Evolutionary conservation across 2,113 vertebrate species (phyloP).

Genomic region (Malurus alboscapulatus): DNA sequence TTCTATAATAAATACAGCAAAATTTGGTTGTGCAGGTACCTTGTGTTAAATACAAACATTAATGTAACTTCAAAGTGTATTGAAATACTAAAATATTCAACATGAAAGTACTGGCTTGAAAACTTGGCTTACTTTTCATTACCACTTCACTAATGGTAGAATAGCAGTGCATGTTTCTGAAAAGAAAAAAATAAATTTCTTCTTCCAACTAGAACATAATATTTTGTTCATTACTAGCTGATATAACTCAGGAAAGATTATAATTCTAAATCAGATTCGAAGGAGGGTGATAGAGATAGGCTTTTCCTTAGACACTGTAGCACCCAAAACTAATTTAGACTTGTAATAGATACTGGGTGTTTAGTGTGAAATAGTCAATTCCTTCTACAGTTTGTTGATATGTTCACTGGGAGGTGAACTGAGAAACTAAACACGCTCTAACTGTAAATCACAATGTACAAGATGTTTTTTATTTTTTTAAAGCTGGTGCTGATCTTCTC

Average conservation of each 20-base stretch:
- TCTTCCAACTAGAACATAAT: neutral
- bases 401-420: neutral
- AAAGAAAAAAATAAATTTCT: neutral
- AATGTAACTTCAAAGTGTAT: neutral
- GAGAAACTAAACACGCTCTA: neutral
- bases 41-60: neutral
- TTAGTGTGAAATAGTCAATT: neutral
- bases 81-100: neutral
- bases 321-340: neutral
- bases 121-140: neutral
- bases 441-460: neutral
- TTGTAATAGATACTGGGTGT: neutral
- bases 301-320: neutral
- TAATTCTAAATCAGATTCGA: neutral
- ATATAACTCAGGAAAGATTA: neutral
- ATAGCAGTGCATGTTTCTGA: neutral
- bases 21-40: neutral
- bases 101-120: neutral
- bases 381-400: neutral
- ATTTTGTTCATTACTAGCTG: neutral
- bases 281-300: neutral
- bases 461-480: neutral
- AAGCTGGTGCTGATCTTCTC: neutral
- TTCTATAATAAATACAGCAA: neutral
- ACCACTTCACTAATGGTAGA: neutral